Percentiles rank a stretch among this genome's conserved stretches.
Evolutionary conservation across 2,797 vertebrate genomes (phyloP).

Genomic region (Scyliorhinus canicula): DNA sequence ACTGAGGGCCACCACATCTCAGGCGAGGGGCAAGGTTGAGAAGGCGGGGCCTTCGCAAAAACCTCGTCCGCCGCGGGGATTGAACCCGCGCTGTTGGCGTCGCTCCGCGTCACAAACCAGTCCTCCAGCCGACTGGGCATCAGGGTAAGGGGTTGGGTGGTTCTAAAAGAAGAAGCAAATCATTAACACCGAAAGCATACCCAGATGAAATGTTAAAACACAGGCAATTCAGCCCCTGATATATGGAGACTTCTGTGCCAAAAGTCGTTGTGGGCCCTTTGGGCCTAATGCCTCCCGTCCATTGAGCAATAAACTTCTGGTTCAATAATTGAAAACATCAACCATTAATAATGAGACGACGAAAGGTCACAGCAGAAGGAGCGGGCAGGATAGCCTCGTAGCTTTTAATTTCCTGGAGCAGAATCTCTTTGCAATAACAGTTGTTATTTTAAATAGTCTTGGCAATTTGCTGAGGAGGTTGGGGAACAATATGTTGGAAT

Average conservation of each 20-base stretch:
- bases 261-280: neutral
- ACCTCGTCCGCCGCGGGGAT: no score
- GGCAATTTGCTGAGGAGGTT: neutral
- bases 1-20: no score
- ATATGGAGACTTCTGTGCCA: neutral
- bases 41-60: no score
- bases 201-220: neutral
- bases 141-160: neutral
- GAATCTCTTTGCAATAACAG: neutral
- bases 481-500: neutral
- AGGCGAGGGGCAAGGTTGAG: no score
- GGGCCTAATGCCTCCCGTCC: neutral
- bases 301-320: neutral
- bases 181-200: neutral
- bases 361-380: neutral
- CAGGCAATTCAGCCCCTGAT: neutral
- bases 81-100: no score
- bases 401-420: neutral
- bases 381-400: neutral
- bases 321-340: conserved; percentile 18
- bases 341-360: neutral
- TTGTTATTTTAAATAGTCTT: neutral
- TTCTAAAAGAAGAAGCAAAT: neutral
- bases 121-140: no score
- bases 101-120: no score